Evolutionary conservation across 1,140 invertebrate genomes (phyloP).

Genomic region (Trinorchestia longiramus): DNA sequence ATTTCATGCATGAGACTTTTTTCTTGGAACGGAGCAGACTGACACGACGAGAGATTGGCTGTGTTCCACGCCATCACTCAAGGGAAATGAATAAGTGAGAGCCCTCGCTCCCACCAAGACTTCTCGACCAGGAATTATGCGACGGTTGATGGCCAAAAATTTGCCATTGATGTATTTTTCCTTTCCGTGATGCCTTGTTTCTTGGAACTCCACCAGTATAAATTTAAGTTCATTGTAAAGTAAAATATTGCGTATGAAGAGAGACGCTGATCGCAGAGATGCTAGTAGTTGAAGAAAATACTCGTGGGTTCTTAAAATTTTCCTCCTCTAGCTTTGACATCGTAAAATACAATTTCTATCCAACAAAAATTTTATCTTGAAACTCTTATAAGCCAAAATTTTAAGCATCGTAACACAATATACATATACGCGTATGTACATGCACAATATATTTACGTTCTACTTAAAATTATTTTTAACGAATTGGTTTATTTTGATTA

Average conservation of each 20-base stretch:
- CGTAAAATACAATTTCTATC: background rate
- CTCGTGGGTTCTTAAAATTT: background rate
- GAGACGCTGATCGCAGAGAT: background rate
- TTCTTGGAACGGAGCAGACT: background rate
- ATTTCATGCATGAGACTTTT: constrained; percentile 1
- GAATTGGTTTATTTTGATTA: too few species aligned
- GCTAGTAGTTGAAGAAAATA: background rate
- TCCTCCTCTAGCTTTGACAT: background rate
- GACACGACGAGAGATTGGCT: constrained; percentile 9
- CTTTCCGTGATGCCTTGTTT: background rate
- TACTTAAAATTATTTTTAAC: too few species aligned
- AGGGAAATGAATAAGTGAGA: constrained; percentile 37
- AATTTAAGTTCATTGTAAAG: background rate
- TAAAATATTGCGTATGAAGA: background rate
- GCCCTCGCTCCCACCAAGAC: background rate
- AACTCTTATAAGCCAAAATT: too few species aligned
- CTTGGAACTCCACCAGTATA: background rate
- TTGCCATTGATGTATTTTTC: background rate
- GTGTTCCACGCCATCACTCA: background rate
- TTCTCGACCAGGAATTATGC: constrained; percentile 5
- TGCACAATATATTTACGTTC: too few species aligned
- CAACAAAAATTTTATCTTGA: background rate
- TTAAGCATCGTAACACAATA: too few species aligned
- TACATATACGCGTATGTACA: too few species aligned
- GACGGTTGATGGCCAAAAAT: background rate